Base-by-base conservation (phyloP, 2,113 vertebrate genomes). In the Tragelaphus strepsiceros region DNA sequence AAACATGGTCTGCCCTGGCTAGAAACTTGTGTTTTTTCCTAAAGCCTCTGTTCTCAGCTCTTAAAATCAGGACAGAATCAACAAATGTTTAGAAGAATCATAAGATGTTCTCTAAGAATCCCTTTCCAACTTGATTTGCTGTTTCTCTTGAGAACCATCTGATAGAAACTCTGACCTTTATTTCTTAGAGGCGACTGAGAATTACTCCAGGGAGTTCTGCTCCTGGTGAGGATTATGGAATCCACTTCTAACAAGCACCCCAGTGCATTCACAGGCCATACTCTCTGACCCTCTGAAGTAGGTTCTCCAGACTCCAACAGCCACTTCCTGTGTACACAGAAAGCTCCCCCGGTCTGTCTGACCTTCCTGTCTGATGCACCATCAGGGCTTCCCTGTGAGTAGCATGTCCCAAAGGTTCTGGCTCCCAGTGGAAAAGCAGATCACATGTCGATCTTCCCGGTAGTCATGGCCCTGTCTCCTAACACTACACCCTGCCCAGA, bases 41-140 rank as follows among this genome's bases (percentile, higher is more conserved):
- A 22, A 74, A 80, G 6, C 5, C 24, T 67, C 2, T 56, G 54
- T 80, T 56, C 24, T 22, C 54, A 74, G 11, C 35, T 61, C 92
- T 93, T 86, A 87, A 53, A 90, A 30, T 56, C 43, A 90, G 58
- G 13, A 56, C 8, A 28, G 26, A 56, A 7, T 58, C 49, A 77
- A 78, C 14, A 62, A 39, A 88, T 92, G 4, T 21, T 67, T 80
- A 43, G 77, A 46, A 53, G 67, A 81, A 86, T 94, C 64, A 61
- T 17, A 74, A 46, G 15, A 53, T 92, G 51, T 91, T 94, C 24
- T 91, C 67, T 80, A 54, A 80, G 53, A 98, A 86, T 84, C 5
- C n/a, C n/a, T 88, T 95, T 95, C 92, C 85, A 95, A 77, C 54
- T 74, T n/a, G 43, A 83, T 95, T 95, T 88, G 17, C 22, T 82